phyloP scores from a whole-genome alignment of 2,797 vertebrate genomes.

The Ctenochaetus hawaiiensis region DNA sequence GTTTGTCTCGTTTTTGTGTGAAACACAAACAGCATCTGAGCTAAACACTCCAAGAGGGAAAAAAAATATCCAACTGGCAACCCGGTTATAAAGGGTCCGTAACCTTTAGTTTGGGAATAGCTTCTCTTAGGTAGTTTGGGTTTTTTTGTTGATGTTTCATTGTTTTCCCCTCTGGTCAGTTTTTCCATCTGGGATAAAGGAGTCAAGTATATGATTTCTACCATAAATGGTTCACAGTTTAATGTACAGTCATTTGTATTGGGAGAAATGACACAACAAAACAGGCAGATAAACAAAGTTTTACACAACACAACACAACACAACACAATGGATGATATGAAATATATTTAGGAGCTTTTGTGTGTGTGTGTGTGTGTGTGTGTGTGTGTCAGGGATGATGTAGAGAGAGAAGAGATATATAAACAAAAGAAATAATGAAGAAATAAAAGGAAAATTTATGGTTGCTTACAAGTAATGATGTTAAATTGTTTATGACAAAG shows the following conservation, averaged over 20 bases:
- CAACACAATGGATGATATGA: background rate
- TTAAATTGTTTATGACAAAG: background rate
- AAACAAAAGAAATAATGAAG: background rate
- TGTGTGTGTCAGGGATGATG: background rate
- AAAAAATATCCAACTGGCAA: too few relatives aligned
- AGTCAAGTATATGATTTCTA: background rate
- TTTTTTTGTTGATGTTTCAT: background rate
- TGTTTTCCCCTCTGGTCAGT: too few relatives aligned
- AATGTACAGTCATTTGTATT: background rate
- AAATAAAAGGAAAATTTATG: background rate
- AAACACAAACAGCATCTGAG: too few relatives aligned
- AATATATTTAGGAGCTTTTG: background rate
- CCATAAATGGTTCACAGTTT: background rate
- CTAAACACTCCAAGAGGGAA: too few relatives aligned
- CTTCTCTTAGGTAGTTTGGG: too few relatives aligned
- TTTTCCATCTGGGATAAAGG: background rate
- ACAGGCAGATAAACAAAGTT: background rate
- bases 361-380: background rate
- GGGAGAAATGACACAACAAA: background rate
- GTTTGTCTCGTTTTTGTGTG: too few relatives aligned
- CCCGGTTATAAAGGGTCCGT: too few relatives aligned
- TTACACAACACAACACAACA: background rate
- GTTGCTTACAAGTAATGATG: background rate
- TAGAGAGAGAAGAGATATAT: background rate
- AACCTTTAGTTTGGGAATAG: too few relatives aligned